A percentile compares a stretch with the other conserved stretches of the same genome.
Conservation (phyloP, 1,140 invertebrate species). For the Acromyrmex heyeri region DNA sequence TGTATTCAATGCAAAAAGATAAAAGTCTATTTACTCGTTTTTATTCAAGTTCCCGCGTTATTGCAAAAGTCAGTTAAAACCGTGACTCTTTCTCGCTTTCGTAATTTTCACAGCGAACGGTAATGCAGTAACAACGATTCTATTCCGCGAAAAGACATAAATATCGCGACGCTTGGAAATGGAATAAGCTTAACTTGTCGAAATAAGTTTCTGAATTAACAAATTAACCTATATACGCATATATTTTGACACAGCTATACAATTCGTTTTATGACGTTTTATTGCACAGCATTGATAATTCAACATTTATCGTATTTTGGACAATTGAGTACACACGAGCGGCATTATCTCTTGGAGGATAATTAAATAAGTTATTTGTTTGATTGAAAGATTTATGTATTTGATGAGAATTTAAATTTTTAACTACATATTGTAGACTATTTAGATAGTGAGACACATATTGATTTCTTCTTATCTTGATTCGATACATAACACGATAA, state of each 20-base stretch:
- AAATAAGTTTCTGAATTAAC: background rate
- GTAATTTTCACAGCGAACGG: background rate
- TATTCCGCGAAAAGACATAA: background rate
- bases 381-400: conserved; percentile 7
- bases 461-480: conserved; percentile 31
- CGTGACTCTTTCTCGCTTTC: background rate
- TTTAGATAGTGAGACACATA: too few relatives aligned
- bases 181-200: too few relatives aligned
- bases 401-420: background rate
- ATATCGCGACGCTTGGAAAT: background rate
- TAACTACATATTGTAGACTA: conserved; percentile 8
- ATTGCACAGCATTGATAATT: conserved; percentile 15
- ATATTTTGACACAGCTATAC: background rate
- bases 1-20: conserved; percentile 1
- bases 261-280: conserved; percentile 7
- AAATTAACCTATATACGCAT: background rate
- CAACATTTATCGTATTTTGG: conserved; percentile 41
- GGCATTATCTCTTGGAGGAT: conserved; percentile 22
- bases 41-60: background rate
- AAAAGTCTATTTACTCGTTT: conserved; percentile 14
- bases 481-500: background rate
- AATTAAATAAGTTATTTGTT: conserved; percentile 47
- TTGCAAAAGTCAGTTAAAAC: conserved; percentile 9
- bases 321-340: conserved; percentile 33
- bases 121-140: background rate